Evolutionary conservation across 2,888 invertebrate species (phyloP), one percentile per base, ranked within the genome.

Genomic region (Amphiduros pacificus): DNA sequence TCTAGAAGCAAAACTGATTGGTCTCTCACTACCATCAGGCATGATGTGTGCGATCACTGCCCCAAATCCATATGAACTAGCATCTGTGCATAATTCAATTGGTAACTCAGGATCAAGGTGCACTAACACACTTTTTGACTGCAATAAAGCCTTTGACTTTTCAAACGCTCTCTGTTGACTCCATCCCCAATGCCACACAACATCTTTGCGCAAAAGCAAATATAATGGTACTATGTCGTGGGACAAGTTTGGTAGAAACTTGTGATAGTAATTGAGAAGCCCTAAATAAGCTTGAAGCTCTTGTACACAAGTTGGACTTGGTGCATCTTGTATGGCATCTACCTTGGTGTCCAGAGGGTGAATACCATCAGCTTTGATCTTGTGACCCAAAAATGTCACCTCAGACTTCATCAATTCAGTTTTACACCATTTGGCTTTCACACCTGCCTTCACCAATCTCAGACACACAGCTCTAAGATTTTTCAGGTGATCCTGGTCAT

Each of bases 1-100:
- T n/a, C 29, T n/a, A 17, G 56, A 56, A 20, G 56, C 56, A 28
- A 44, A 56, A 17, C 20, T 24, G n/a, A 48, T 48, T 9, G 56
- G 56, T 29, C 27, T 27, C 44, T 56, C 56, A 14, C 17, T 48
- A 26, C 56, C 56, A 41, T 41, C 29, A 17, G 27, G 20, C 17
- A 26, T n/a, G 6, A 44, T 56, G 48, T 48, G 44, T 9, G 55
- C 41, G 11, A 56, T 26, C 2, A 48, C 44, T n/a, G 55, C 55
- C n/a, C 41, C 44, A 14, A 55, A 17, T 24, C 41, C 55, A 5
- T 41, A 41, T 40, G 40, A 26, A 26, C 22, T 9, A 6, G 55
- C 55, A 17, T 55, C 55, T n/a, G 41, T 26, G 2, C 24, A 26
- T 1, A 55, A 27, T 26, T n/a, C 26, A 26, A 55, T 20, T 24